Conservation (phyloP, 1,140 invertebrate species). For the Whitmania pigra region DNA sequence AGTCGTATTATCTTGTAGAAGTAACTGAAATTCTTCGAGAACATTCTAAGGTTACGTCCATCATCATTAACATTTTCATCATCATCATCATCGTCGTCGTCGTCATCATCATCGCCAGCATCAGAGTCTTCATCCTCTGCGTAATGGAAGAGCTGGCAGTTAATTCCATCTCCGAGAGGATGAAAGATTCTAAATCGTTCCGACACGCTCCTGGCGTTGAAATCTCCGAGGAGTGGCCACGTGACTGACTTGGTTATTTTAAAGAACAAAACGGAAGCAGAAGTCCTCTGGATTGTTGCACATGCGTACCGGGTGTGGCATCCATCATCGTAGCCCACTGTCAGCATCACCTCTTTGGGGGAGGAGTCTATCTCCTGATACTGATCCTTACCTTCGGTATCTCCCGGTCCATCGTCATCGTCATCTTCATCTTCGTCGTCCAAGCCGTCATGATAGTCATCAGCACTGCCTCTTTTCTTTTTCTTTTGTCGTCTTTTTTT, state of each 20-base stretch:
- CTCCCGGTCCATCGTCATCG: too few species aligned
- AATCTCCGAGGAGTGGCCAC: conserved; percentile 13
- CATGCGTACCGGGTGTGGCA: conserved; percentile 24
- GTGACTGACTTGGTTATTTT: conserved; percentile 15
- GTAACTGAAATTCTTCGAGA: conserved; percentile 6
- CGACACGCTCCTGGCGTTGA: too few species aligned
- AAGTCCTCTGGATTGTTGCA: conserved; percentile 10
- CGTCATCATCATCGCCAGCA: neutral
- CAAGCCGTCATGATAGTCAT: neutral
- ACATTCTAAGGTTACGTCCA: neutral
- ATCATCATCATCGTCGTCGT: neutral
- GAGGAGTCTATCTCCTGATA: neutral
- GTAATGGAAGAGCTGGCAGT: conserved; percentile 4
- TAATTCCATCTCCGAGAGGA: too few species aligned
- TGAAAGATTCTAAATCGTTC: too few species aligned
- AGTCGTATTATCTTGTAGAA: neutral
- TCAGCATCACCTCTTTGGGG: conserved; percentile 19
- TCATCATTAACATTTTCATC: neutral
- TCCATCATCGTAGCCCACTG: conserved; percentile 19
- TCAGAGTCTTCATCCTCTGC: neutral
- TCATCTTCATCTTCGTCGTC: neutral
- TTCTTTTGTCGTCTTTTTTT: conserved; percentile 5
- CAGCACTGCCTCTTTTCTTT: neutral
- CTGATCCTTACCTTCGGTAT: neutral
- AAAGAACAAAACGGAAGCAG: conserved; percentile 11